A percentile compares a stretch with the other conserved stretches of the same genome.
Conservation (phyloP, 2,888 invertebrate genomes). For the Entomobrya proxima region DNA sequence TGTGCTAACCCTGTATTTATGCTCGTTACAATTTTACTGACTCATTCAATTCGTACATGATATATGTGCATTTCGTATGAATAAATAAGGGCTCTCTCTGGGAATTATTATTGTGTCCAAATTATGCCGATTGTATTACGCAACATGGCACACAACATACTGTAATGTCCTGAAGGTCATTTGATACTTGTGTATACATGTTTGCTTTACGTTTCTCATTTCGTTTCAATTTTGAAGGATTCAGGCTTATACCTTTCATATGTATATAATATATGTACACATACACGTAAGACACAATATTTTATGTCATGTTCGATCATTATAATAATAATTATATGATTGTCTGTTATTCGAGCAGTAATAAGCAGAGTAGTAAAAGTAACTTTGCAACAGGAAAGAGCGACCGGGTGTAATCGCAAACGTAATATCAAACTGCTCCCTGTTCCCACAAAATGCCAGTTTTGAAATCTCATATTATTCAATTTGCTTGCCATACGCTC, state of each 20-base stretch:
- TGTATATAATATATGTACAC: neutral
- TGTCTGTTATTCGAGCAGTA: slow-evolving; percentile 44
- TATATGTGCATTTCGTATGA: slow-evolving; percentile 22
- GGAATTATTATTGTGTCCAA: slow-evolving; percentile 65
- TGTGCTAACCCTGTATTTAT: slow-evolving; percentile 61
- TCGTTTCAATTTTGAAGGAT: slow-evolving; percentile 21
- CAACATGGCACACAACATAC: slow-evolving; percentile 43
- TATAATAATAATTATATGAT: slow-evolving; percentile 47
- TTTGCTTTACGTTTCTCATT: slow-evolving; percentile 50
- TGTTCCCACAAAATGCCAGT: slow-evolving; percentile 53
- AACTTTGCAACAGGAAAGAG: slow-evolving; percentile 22
- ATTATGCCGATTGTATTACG: slow-evolving; percentile 63
- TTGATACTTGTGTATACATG: slow-evolving; percentile 62
- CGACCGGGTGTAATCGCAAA: slow-evolving; percentile 10
- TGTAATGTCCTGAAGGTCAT: slow-evolving; percentile 53
- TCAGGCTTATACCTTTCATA: neutral
- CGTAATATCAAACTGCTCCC: slow-evolving; percentile 32
- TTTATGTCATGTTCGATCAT: slow-evolving; percentile 41
- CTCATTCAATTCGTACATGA: slow-evolving; percentile 58
- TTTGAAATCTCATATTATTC: slow-evolving; percentile 38
- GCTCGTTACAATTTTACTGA: slow-evolving; percentile 58
- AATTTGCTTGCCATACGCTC: slow-evolving; percentile 13
- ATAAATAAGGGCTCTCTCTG: slow-evolving; percentile 60
- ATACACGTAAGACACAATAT: neutral
- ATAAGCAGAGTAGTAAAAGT: neutral